Evolutionary conservation across 2,888 invertebrate species (phyloP).

Genomic region (Eudemis profundana): DNA sequence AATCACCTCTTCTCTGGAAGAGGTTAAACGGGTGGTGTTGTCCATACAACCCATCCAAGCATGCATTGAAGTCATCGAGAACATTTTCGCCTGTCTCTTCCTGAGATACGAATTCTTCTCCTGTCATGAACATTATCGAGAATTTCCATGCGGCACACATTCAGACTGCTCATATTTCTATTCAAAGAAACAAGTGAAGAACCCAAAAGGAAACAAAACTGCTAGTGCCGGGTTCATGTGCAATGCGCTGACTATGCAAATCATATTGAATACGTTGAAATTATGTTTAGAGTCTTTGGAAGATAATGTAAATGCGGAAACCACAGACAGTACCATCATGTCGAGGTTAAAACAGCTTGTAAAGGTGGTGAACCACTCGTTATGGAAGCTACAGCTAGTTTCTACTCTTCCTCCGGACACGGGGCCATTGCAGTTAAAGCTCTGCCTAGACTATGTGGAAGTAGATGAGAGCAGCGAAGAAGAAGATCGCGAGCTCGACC

Average conservation of each 20-base stretch:
- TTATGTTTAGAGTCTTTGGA: constrained; percentile 81
- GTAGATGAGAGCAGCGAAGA: constrained; percentile 80
- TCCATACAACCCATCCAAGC: constrained; percentile 76
- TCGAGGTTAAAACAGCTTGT: constrained; percentile 67
- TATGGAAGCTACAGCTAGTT: constrained; percentile 90
- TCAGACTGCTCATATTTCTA: constrained; percentile 82
- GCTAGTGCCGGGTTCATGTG: constrained; percentile 84
- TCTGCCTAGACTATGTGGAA: constrained; percentile 79
- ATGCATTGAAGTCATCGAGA: constrained; percentile 88
- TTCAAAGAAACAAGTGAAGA: constrained; percentile 72
- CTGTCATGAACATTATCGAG: constrained; percentile 80
- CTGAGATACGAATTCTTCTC: constrained; percentile 86
- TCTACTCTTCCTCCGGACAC: constrained; percentile 81
- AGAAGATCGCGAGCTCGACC: constrained; percentile 70
- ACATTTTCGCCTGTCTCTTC: constrained; percentile 90
- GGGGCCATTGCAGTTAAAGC: constrained; percentile 72
- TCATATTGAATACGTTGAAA: constrained; percentile 85
- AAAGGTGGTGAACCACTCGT: constrained; percentile 87
- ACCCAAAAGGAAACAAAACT: constrained; percentile 58
- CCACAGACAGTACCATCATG: constrained; percentile 58
- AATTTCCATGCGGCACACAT: constrained; percentile 74
- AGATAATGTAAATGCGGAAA: constrained; percentile 61
- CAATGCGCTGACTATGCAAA: constrained; percentile 84
- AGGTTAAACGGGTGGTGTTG: constrained; percentile 77
- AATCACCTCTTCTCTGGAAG: constrained; percentile 74